Evolutionary conservation across 1,140 invertebrate species (phyloP).

Genomic region (Leptinotarsa undecemlineata): DNA sequence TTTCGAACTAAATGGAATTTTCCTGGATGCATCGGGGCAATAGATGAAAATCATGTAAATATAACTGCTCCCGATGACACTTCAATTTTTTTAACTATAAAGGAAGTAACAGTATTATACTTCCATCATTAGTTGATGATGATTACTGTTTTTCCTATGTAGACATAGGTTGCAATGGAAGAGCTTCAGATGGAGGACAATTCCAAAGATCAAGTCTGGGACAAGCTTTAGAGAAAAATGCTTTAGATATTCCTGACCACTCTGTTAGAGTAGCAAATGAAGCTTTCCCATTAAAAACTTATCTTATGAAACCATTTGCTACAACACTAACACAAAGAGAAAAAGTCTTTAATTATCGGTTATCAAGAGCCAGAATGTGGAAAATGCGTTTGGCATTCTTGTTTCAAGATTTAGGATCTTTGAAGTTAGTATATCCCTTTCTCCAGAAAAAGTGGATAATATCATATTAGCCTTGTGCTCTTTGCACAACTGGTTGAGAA

Average conservation of each 20-base stretch:
- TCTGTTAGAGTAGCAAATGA: neutral
- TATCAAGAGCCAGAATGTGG: slow-evolving; percentile 45
- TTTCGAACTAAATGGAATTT: slow-evolving; percentile 26
- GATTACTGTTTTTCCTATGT: slow-evolving; percentile 47
- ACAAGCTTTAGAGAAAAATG: slow-evolving; percentile 19
- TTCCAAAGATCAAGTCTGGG: slow-evolving; percentile 39
- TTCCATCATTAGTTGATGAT: slow-evolving; percentile 48
- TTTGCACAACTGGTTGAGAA: slow-evolving; percentile 18
- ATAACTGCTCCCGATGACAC: slow-evolving; percentile 42
- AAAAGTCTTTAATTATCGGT: slow-evolving; percentile 38
- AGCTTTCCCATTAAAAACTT: neutral
- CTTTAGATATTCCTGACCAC: neutral
- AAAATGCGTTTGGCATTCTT: slow-evolving; percentile 59
- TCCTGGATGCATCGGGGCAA: slow-evolving; percentile 38
- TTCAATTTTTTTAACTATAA: slow-evolving; percentile 38
- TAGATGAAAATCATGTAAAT: slow-evolving; percentile 53
- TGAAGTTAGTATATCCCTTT: slow-evolving; percentile 11
- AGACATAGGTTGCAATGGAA: slow-evolving; percentile 49
- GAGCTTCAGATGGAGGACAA: slow-evolving; percentile 48
- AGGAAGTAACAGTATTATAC: slow-evolving; percentile 38
- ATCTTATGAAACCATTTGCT: neutral
- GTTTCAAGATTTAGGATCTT: slow-evolving; percentile 51
- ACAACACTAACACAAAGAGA: neutral
- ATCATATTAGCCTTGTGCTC: neutral
- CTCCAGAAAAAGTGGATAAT: neutral